Evolutionary conservation across 2,888 invertebrate genomes (phyloP).

Genomic region (Sepiola atlantica): DNA sequence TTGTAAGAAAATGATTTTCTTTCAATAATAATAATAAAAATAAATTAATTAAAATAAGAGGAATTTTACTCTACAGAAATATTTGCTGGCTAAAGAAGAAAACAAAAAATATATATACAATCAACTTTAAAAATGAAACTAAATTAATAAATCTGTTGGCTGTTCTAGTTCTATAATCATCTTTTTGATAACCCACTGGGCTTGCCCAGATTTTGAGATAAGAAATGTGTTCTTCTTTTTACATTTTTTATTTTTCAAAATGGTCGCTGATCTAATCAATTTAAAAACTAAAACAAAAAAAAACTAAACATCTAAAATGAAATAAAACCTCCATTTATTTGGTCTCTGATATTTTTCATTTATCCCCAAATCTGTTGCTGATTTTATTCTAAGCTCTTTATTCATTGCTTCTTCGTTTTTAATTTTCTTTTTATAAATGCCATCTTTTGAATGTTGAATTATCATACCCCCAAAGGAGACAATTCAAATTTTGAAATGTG

Average conservation of each 20-base stretch:
- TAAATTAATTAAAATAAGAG: background rate
- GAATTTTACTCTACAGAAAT: background rate
- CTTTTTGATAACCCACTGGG: background rate
- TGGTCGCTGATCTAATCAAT: background rate
- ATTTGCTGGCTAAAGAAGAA: background rate
- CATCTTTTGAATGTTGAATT: background rate
- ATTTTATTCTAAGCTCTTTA: slow-evolving; percentile 12
- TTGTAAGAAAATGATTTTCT: background rate
- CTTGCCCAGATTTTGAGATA: background rate
- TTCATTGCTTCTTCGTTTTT: background rate
- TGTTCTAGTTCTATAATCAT: slow-evolving; percentile 3
- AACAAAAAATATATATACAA: background rate
- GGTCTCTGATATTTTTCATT: slow-evolving; percentile 20
- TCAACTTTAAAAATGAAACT: background rate
- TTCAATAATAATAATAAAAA: background rate
- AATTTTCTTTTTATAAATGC: background rate
- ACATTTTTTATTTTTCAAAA: too few relatives aligned
- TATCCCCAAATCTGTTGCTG: slow-evolving; percentile 32
- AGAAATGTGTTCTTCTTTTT: background rate
- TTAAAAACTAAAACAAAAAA: background rate
- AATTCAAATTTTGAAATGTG: slow-evolving; percentile 32
- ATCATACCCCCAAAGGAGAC: slow-evolving; percentile 20
- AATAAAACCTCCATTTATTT: slow-evolving; percentile 8
- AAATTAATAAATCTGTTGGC: slow-evolving; percentile 5
- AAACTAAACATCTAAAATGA: background rate